Percentiles rank a stretch among this genome's conserved stretches.
Conservation (phyloP, 1,140 invertebrate species). For the Neotoxoptera formosana region DNA sequence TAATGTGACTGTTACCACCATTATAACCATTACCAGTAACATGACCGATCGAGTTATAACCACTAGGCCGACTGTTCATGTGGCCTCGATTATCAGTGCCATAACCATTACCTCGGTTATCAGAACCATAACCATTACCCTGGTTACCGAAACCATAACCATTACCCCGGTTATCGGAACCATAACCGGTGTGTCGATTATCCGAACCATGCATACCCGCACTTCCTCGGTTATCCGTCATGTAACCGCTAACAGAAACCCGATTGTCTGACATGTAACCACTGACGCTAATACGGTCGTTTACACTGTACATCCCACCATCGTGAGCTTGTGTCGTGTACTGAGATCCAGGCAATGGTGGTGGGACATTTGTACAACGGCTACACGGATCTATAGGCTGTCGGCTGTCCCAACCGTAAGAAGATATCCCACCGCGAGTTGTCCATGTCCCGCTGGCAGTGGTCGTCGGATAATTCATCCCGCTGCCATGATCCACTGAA, state of each 20-base stretch:
- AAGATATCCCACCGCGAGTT: conserved; percentile 61
- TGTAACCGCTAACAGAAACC: not conserved
- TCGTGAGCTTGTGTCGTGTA: conserved; percentile 9
- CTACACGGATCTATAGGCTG: conserved; percentile 55
- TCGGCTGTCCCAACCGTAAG: conserved; percentile 59
- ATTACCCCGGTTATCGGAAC: not conserved
- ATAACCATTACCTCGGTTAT: not conserved
- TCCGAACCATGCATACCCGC: not conserved
- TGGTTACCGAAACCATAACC: not conserved
- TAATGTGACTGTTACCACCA: conserved; percentile 6
- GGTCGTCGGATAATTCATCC: conserved; percentile 60
- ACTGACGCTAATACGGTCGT: conserved; percentile 32
- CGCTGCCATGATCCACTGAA: conserved; percentile 40
- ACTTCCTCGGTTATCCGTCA: not conserved
- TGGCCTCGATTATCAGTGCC: not conserved
- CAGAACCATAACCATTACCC: not conserved
- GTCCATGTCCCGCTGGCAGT: conserved; percentile 62
- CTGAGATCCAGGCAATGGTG: conserved; percentile 42
- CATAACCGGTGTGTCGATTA: not conserved
- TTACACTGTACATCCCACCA: not conserved
- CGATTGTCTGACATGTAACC: not conserved
- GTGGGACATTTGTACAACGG: conserved; percentile 29
- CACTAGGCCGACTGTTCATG: not conserved
- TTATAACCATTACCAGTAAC: not conserved
- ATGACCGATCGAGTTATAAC: not conserved